These are phyloP conservation scores for Drosophila tsacasi DNA, from an alignment of 1,140 invertebrate species.

Conservation along the genomic window DNA sequence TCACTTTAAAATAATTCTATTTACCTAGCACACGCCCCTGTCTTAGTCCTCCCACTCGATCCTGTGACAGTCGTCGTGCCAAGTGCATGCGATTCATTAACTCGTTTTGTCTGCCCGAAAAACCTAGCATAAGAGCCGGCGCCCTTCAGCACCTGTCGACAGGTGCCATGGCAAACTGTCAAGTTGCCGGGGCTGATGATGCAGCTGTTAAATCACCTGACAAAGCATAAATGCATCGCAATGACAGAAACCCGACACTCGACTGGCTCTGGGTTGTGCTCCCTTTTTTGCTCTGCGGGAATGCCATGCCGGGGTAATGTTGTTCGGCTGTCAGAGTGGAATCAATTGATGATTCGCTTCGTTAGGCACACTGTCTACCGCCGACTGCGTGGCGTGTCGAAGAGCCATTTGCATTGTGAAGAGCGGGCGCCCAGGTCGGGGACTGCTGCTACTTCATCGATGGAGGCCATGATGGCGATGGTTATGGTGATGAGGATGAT, in stretches of 20 bases:
- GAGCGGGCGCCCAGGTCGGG: constrained; percentile 35
- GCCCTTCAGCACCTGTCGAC: constrained; percentile 53
- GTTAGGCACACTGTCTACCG: constrained; percentile 44
- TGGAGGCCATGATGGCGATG: constrained; percentile 27
- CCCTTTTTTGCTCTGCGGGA: neutral
- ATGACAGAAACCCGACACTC: constrained; percentile 70
- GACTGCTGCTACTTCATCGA: constrained; percentile 3
- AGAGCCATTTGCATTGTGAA: constrained; percentile 80
- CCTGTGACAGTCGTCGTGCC: constrained; percentile 13
- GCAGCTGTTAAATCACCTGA: constrained; percentile 62
- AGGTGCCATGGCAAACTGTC: constrained; percentile 1
- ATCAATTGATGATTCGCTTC: constrained; percentile 70
- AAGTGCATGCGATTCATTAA: constrained; percentile 55
- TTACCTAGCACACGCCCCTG: neutral
- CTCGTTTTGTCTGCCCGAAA: constrained; percentile 38
- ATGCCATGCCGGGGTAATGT: constrained; percentile 39
- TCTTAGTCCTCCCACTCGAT: neutral
- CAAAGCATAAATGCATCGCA: constrained; percentile 53
- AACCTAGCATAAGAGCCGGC: constrained; percentile 41
- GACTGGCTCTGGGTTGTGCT: constrained; percentile 31
- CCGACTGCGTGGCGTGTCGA: constrained; percentile 66
- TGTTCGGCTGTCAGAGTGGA: constrained; percentile 67
- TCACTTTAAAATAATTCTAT: constrained; percentile 22
- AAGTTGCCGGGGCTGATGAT: constrained; percentile 23
- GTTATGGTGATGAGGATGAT: constrained; percentile 29